Evolutionary conservation across 2,113 vertebrate genomes (phyloP), one percentile per base, ranked within the genome.

Genomic region (Prolemur simus): DNA sequence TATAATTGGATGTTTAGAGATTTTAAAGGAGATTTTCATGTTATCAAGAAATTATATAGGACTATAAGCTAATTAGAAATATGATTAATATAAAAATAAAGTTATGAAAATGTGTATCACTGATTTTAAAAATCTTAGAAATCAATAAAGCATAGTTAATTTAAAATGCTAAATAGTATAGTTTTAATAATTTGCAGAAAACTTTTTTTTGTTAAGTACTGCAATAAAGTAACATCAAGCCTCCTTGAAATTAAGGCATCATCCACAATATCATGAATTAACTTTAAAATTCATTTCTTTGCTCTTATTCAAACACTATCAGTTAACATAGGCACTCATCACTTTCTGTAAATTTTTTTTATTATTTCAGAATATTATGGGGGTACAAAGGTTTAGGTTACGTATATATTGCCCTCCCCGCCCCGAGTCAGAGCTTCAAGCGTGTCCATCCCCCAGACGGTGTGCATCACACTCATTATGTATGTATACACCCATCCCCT

Each of bases 181-280:
- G 91, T 73, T 89, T 95, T 17, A 96, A 92, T 92, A 89, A 94
- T 92, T 42, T 74, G 6, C 12, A 95, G 32, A 92, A 97, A 95
- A 39, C 5, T 7, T 2, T 73, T 73, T 68, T 52, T 94, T 87
- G 60, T 56, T 6, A 89, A 88, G 27, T 54, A 68, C 45, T 39
- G 12, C 27, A 94, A 76, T 88, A 56, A 84, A 85, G 32, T 34
- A 6, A 9, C 95, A 90, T 90, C 71, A 85, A 94, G 60, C n/a
- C 4, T 93, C 27, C 45, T 92, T 45, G 14, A 85, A 85, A 90
- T 77, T 81, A 91, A 88, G 32, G 45, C 20, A 64, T 34, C 17
- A 76, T 49, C 23, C 47, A 37, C 18, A 89, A 34, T 68, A 94
- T 25, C 39, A 74, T 8, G 25, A 76, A 77, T 77, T 91, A 76